Evolutionary conservation across 92 coral and sea anemone genomes (phyloP), one percentile per base, ranked within the genome.

Genomic region (Umimayanthus chanpuru): DNA sequence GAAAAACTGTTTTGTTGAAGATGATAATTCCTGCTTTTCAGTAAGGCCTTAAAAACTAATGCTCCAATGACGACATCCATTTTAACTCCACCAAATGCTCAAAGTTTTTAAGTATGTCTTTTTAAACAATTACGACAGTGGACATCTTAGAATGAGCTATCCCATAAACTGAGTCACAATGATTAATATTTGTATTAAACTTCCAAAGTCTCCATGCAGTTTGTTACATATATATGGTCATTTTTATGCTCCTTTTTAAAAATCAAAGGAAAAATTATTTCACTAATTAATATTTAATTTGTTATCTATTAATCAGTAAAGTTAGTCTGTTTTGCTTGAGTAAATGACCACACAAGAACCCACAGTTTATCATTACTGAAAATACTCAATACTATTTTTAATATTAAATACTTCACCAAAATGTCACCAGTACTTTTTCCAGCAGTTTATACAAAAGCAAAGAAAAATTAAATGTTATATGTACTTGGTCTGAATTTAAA

Each of bases 31-130:
- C 87, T 71, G 41, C 87, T 83, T 30, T 68, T 70, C 21, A 83
- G 65, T 32, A 83, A 49, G 3, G 67, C 65, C 73, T 29, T 83
- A 1, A 73, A 44, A n/a, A 83, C 14, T 70, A 43, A 9, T 23
- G 41, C 87, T 67, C 77, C 77, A 47, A 83, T 53, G 16, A 83
- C 36, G 5, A 83, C 16, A 39, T 83, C 87, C 87, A 83, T 43
- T 83, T 23, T 25, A 72, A 50, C 20, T 44, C 43, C 26, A 68
- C 32, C 40, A 44, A 49, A 49, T 70, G 29, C 14, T 36, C 20
- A 44, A 47, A 41, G 55, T 18, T 83, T 28, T 78, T 78, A 23
- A 21, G n/a, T n/a, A n/a, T 65, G 30, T 39, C 0, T 32, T 32
- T 32, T 32, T 32, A 65, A 40, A 20, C 29, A 81, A 64, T 10